These are phyloP conservation scores for Sapajus apella DNA, from an alignment of 2,113 vertebrate species.

Conservation along the genomic window DNA sequence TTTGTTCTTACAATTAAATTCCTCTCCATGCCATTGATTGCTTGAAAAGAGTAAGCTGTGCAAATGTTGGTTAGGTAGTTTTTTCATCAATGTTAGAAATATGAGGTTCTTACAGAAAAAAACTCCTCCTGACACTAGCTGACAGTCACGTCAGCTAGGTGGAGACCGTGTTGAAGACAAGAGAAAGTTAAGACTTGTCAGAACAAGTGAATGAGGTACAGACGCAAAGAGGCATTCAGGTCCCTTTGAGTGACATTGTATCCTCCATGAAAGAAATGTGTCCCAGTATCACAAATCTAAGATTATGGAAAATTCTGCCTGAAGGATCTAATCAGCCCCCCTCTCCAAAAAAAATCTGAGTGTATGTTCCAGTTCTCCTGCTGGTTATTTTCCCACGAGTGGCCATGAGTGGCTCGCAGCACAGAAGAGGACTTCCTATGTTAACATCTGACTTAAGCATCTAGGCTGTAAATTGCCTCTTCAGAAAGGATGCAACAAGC, in stretches of 20 bases:
- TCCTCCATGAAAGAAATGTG: not conserved
- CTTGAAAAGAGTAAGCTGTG: not conserved
- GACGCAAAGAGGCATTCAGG: rapidly evolving
- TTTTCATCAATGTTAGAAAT: not conserved
- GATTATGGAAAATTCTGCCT: not conserved
- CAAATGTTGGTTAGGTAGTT: not conserved
- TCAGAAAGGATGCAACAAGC: not conserved
- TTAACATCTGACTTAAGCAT: rapidly evolving
- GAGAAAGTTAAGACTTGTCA: not conserved
- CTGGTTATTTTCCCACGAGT: rapidly evolving
- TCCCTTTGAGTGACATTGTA: not conserved
- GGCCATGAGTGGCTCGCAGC: not conserved
- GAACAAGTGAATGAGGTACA: not conserved
- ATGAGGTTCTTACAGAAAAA: not conserved
- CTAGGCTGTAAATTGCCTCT: not conserved
- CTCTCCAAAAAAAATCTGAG: not conserved
- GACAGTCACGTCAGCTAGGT: not conserved
- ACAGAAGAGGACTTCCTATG: rapidly evolving
- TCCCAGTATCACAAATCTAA: not conserved
- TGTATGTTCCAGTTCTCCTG: not conserved
- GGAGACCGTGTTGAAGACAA: not conserved
- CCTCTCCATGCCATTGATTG: not conserved
- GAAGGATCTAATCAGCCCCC: not conserved
- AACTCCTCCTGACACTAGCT: not conserved
- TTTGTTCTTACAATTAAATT: not conserved